Conservation (phyloP, 2,113 vertebrate genomes). For the Isichthys henryi region DNA sequence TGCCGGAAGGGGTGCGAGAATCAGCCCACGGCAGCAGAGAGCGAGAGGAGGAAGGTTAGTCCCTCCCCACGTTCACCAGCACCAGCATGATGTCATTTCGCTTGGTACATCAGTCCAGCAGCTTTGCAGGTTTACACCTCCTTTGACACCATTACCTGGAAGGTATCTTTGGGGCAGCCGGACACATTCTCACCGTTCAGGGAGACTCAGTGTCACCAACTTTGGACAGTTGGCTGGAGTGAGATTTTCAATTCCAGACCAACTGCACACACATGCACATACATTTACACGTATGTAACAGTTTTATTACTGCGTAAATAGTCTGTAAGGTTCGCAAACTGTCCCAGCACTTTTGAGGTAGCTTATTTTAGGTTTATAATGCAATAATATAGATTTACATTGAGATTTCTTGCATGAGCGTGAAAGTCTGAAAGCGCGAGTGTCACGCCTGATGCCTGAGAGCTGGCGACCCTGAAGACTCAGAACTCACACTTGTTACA, state of each 20-base stretch:
- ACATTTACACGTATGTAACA: background rate
- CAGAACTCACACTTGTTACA: background rate
- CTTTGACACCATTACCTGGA: background rate
- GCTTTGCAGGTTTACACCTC: background rate
- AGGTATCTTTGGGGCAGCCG: background rate
- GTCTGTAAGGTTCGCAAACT: background rate
- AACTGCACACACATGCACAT: background rate
- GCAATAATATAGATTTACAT: background rate
- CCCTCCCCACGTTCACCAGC: background rate
- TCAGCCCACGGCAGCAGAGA: slow-evolving; percentile 71
- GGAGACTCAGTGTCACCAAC: background rate
- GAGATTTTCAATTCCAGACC: background rate
- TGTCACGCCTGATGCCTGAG: background rate
- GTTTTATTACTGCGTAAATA: background rate
- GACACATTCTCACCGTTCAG: background rate
- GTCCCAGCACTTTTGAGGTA: background rate
- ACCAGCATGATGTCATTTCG: background rate
- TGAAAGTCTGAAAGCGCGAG: background rate
- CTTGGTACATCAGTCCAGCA: background rate
- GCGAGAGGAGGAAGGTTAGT: slow-evolving; percentile 74
- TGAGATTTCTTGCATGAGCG: background rate
- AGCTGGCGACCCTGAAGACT: background rate
- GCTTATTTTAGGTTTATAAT: background rate
- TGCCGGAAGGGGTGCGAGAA: slow-evolving; percentile 80
- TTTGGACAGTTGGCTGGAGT: background rate